Evolutionary conservation across 2,113 vertebrate genomes (phyloP).

Genomic region (Phyllostomus hastatus): DNA sequence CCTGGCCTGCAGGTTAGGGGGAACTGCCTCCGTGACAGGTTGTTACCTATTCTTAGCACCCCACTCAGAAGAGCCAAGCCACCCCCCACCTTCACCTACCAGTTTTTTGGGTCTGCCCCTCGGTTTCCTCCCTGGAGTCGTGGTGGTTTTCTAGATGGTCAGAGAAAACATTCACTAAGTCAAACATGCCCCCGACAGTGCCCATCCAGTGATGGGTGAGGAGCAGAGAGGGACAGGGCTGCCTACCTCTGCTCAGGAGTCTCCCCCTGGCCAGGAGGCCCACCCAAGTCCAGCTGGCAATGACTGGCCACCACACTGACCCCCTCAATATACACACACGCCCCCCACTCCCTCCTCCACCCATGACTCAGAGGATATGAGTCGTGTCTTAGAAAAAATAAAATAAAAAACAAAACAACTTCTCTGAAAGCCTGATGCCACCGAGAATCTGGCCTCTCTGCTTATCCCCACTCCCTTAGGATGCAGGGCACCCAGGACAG

Average conservation of each 20-base stretch:
- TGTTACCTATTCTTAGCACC: neutral
- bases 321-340: neutral
- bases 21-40: neutral
- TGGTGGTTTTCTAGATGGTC: slow-evolving; percentile 85
- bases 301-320: slow-evolving; percentile 42
- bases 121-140: slow-evolving; percentile 89
- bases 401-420: slow-evolving; percentile 11
- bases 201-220: neutral
- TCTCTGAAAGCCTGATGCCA: slow-evolving; percentile 29
- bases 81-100: slow-evolving; percentile 78
- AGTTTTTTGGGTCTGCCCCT: slow-evolving; percentile 96
- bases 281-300: slow-evolving; percentile 41
- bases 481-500: neutral
- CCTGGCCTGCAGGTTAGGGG: neutral
- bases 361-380: slow-evolving; percentile 84
- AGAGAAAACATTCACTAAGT: neutral
- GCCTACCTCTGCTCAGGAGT: neutral
- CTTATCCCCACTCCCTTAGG: neutral
- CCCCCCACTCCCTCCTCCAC: slow-evolving; percentile 29
- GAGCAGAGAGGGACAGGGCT: neutral
- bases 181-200: neutral
- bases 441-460: neutral
- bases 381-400: slow-evolving; percentile 68
- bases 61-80: neutral
- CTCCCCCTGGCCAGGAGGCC: neutral